Evolutionary conservation across 2,113 vertebrate species (phyloP), one percentile per base, ranked within the genome.

Genomic region (Bos taurus): DNA sequence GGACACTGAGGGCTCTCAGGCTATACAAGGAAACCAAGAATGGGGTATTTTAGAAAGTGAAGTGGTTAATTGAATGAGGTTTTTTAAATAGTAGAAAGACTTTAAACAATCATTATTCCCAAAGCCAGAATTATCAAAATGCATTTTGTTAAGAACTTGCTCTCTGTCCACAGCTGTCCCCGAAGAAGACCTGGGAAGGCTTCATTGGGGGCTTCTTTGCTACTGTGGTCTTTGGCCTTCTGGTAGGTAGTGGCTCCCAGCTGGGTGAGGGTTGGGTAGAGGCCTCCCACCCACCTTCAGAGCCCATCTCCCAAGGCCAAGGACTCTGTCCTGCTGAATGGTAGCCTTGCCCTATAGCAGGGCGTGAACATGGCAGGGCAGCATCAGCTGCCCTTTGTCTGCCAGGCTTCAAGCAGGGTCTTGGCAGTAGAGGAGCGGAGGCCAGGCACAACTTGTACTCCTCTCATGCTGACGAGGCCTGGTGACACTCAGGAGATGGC

Each of bases 161-260:
- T 94, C 9, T 97, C 52, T 90, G 25, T 78, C 95, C 97, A 57
- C 99, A 99, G 99, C 99, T 99, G 56, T 99, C 99, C 2, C 99
- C 99, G 4, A 99, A 99, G 99, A 99, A 99, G 99, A 99, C 99
- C 36, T 99, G 99, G 99, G 99, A 99, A 98, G 99, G 99, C 30
- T 99, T 99, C 94, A 99, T 99, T 3, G 99, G 99, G 48, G 99
- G 99, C 11, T 99, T 99, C 90, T 99, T 99, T 95, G 74, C 99
- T 94, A 99, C 99, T 0, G 99, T 99, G 28, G 97, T 99, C 50
- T 99, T 99, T 97, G 99, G 99, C 19, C 99, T 99, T 95, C 93
- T 99, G 99, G 99, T 99, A 98, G 99, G 99, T 98, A 81, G 62
- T 62, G 83, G 62, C 28, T 26, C 5, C 56, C 2, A 7, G 16